These are phyloP conservation scores for Microtus ochrogaster DNA, from an alignment of 2,113 vertebrate species.

Conservation along the genomic window DNA sequence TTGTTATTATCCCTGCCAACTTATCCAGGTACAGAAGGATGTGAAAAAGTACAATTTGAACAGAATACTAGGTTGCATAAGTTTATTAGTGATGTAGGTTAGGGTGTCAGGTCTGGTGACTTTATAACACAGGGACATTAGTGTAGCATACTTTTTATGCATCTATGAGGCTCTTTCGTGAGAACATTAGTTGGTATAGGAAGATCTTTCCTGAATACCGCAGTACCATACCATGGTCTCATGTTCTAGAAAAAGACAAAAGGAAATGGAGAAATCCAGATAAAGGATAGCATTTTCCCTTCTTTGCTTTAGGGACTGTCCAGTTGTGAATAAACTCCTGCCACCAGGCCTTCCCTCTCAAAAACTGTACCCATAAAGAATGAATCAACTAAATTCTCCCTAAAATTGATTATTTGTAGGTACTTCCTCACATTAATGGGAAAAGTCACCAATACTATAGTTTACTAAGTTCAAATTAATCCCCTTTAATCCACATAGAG, in stretches of 20 bases:
- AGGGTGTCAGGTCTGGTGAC: too few relatives aligned
- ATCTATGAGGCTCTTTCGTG: neutral
- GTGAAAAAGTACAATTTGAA: neutral
- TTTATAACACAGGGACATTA: neutral
- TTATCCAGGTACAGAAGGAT: neutral
- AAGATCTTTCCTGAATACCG: neutral
- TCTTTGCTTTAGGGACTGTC: neutral
- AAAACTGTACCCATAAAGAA: neutral
- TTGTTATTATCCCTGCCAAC: neutral
- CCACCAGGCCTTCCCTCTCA: neutral
- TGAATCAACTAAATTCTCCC: neutral
- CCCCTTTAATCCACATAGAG: neutral
- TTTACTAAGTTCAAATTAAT: neutral
- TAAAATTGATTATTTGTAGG: neutral
- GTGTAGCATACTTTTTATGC: neutral
- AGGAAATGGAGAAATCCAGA: neutral
- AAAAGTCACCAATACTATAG: neutral
- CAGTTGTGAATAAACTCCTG: neutral
- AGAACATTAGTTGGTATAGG: neutral
- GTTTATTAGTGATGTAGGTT: too few relatives aligned
- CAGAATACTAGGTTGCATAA: neutral
- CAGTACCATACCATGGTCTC: neutral
- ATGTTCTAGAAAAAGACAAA: neutral
- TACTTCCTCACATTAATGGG: neutral
- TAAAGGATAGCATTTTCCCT: neutral